Evolutionary conservation across 2,888 invertebrate species (phyloP).

Genomic region (Galerucella nymphaeae): DNA sequence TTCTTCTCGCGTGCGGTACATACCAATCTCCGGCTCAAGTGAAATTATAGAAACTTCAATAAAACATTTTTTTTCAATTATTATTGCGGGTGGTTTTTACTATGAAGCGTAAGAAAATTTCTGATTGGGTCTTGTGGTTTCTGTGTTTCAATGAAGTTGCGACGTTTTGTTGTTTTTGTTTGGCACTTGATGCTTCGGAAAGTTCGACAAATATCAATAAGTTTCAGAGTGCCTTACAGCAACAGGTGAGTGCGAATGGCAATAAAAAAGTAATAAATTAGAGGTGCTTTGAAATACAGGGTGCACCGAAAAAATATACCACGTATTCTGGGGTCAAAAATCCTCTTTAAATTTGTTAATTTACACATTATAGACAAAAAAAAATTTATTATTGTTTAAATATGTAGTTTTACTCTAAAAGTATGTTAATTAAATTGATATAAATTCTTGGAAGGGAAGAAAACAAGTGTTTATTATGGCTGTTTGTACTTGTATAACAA

Average conservation of each 20-base stretch:
- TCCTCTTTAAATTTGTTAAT: too few species aligned
- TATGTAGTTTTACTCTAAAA: too few species aligned
- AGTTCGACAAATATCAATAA: slow-evolving; percentile 40
- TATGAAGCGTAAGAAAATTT: slow-evolving; percentile 35
- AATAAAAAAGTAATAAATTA: neutral
- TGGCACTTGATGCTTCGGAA: slow-evolving; percentile 42
- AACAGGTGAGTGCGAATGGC: slow-evolving; percentile 58
- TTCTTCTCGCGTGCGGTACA: slow-evolving; percentile 33
- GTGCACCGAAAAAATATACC: too few species aligned
- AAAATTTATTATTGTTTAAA: too few species aligned
- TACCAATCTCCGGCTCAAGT: slow-evolving; percentile 11
- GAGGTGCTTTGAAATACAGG: too few species aligned
- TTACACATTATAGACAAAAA: too few species aligned
- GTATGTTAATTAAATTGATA: too few species aligned
- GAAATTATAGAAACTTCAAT: neutral
- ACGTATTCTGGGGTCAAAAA: too few species aligned
- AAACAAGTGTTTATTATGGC: too few species aligned
- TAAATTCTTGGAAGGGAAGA: too few species aligned
- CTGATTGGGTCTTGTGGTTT: slow-evolving; percentile 25
- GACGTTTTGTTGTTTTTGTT: slow-evolving; percentile 34
- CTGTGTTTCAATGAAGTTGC: slow-evolving; percentile 34
- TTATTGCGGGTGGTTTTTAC: neutral
- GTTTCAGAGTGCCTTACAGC: slow-evolving; percentile 66
- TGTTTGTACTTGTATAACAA: too few species aligned
- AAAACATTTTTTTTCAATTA: neutral